Base-by-base conservation (phyloP, 2,113 vertebrate genomes). In the Fregata magnificens region DNA sequence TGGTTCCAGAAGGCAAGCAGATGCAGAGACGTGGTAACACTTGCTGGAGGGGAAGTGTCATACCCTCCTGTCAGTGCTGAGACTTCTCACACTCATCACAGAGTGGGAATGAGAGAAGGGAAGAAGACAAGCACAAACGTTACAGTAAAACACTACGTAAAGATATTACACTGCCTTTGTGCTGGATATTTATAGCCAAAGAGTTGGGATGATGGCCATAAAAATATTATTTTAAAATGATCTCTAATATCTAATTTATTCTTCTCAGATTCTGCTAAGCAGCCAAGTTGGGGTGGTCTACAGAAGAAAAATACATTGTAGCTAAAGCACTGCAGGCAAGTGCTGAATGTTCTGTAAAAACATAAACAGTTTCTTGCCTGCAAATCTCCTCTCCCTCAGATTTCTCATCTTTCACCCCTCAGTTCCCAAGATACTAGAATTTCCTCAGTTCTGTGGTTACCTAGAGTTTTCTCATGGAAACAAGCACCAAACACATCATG, bases 281-380 rank as follows among this genome's bases (percentile, higher is more conserved):
- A 77, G 82, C 34, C 67, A 91, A 77, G 21, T n/a, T 82, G 78
- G 78, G 93, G 84, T 84, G 74, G 78, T 85, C 82, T 90, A 76
- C 31, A 78, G 65, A 79, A 87, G 78, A 93, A 80, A 61, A 10
- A 19, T 13, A 74, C 25, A 66, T 42, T 47, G 55, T 45, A 89
- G 69, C 44, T 77, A 84, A 87, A 95, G 77, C 76, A 91, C 83
- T 93, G 81, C 83, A 95, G 82, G 76, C 94, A 79, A 94, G n/a
- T 28, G 55, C 84, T 74, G 59, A 88, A 82, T 25, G 24, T 91
- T 90, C 76, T 90, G 40, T 86, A 86, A 90, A 95, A 95, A 87
- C 70, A 87, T 87, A 87, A 95, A 89, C 88, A 95, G 53, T 44
- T 84, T 79, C 87, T 89, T 91, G 65, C 84, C 59, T 59, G 52